Base-by-base conservation (phyloP, 2,113 vertebrate species). In the Thamnaconus septentrionalis region DNA sequence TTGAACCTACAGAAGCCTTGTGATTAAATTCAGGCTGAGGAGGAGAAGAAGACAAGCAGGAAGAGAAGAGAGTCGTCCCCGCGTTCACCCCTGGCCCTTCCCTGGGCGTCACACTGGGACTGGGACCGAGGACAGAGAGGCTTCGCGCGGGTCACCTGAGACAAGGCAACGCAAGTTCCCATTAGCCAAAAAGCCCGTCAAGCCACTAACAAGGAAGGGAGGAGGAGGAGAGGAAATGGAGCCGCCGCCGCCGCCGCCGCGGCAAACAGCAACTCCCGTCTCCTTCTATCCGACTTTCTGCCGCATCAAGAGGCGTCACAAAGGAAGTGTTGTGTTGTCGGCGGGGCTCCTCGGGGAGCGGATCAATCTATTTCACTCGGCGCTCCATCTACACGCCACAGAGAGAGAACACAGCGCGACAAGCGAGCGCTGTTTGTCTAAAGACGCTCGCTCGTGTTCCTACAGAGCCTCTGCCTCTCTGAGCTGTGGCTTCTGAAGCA, bases 81-180 rank as follows among this genome's bases (percentile, higher is more conserved):
- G 18, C 83, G 59, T 71, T 75, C 59, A 52, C 70, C 73, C 64
- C 43, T 79, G 81, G 83, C 83, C 85, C 83, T 75, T 2, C 52
- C 66, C 6, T 85, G 83, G 42, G 67, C 75, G 77, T 82, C 86
- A 87, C 86, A 76, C 61, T 70, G 88, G 83, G 85, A 82, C 80
- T 70, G 75, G 57, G 73, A 77, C 59, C 18, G 62, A 79, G 71
- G 79, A 80, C 56, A 12, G 56, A 71, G 73, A 71, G 64, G 64
- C 51, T 50, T 73, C 64, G 73, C 75, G 9, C 66, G 80, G 86
- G 80, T 85, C 86, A 79, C 56, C 65, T 76, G 71, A 75, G 80
- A 83, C 79, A 69, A 75, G 80, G 81, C 79, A 69, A 50, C 77
- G 70, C 54, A 65, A 75, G 72, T 60, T 41, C 74, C 74, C 46